Evolutionary conservation across 1,140 invertebrate species (phyloP), one percentile per base, ranked within the genome.

Genomic region (Orchestia grillus): DNA sequence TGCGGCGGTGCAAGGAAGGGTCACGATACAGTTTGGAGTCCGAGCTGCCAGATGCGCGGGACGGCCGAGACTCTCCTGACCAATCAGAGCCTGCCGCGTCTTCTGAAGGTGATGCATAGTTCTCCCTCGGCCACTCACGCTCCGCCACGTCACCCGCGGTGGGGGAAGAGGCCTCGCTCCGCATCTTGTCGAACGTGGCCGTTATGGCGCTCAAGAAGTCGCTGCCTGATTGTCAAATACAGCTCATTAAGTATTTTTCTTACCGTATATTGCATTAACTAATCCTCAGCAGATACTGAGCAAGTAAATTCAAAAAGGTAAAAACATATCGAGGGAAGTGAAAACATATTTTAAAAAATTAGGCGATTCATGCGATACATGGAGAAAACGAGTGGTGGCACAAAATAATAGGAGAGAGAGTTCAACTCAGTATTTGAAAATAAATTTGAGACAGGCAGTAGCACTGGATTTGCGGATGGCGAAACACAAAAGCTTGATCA

Each of bases 101-200:
- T 6, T 94, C 88, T 15, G 43, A 41, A 36, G 88, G 8, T 41
- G 88, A 4, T 11, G 42, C 53, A 40, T 95, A 43, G 87, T 96
- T 62, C 44, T 42, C 44, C 41, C 88, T 96, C 44, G 96, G 77
- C 45, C 47, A 96, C 44, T 94, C 95, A 43, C 96, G 96, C 43
- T 95, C 96, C 45, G 77, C 41, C 41, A 41, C 40, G 23, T 42
- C 53, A 15, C 62, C 11, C n/a, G 44, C 41, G 62, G 96, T 90
- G 41, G 88, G 62, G 94, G 95, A 47, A 90, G 96, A 96, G 0
- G 41, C 92, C 47, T 94, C 92, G 57, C 96, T 97, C n/a, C 96
- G 94, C 96, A 97, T 97, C 94, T 97, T 97, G 91, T 97, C 96
- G 95, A 96, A 97, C 16, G 96, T 97, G 44, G 96, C 96, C 57